Percentiles rank a stretch among this genome's conserved stretches.
phyloP scores from a whole-genome alignment of 2,113 vertebrate species.

The Heterotilapia buettikoferi region DNA sequence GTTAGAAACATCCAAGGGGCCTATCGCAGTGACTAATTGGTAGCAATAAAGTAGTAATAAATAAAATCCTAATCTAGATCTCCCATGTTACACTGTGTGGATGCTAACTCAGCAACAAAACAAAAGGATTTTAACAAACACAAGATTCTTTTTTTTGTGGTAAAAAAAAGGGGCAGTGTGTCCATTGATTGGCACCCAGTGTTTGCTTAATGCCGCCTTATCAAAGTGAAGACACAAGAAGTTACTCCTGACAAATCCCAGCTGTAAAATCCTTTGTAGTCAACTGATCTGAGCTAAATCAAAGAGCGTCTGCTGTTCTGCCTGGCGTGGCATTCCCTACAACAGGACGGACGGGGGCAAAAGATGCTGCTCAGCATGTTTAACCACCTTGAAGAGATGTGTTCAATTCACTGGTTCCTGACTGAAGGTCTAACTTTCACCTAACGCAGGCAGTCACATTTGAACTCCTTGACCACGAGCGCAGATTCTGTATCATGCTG shows the following conservation, averaged over 20 bases:
- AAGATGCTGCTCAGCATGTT: conserved; percentile 28
- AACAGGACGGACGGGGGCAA: background rate
- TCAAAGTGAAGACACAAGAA: conserved; percentile 42
- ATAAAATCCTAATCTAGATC: conserved; percentile 26
- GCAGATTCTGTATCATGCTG: conserved; percentile 44
- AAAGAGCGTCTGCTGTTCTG: conserved; percentile 24
- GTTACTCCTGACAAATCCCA: conserved; percentile 43
- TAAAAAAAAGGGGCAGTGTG: background rate
- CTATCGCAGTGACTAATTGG: conserved; percentile 38
- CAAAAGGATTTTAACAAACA: background rate
- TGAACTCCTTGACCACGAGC: conserved; percentile 23
- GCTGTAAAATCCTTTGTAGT: conserved; percentile 40
- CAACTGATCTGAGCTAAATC: conserved; percentile 38
- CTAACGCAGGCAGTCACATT: conserved; percentile 31
- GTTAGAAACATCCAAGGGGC: conserved; percentile 9
- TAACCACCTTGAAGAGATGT: background rate
- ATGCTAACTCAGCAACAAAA: conserved; percentile 6
- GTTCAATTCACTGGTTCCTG: conserved; percentile 1
- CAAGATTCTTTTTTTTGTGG: background rate
- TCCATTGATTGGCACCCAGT: background rate
- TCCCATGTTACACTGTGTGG: background rate
- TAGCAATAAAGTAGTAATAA: conserved; percentile 35
- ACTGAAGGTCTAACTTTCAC: conserved; percentile 3
- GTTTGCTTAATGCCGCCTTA: conserved; percentile 23
- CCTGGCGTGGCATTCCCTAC: background rate